Evolutionary conservation across 2,888 invertebrate genomes (phyloP).

Genomic region (Oxycera nigricornis): DNA sequence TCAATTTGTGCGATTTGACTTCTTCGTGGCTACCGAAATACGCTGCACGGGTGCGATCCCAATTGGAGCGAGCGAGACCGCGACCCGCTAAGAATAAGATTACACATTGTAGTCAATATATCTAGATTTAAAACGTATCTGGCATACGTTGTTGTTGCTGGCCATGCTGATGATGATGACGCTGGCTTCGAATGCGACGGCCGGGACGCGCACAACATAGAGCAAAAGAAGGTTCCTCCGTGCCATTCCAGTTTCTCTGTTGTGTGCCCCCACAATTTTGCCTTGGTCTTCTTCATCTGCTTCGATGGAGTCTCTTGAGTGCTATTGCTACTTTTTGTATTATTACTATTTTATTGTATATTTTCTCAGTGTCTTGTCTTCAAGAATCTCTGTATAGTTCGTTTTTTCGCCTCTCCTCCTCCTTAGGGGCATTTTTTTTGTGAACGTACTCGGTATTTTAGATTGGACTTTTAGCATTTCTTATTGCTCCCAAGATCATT

Average conservation of each 20-base stretch:
- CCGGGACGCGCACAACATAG: background rate
- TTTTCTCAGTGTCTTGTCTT: conserved; percentile 28
- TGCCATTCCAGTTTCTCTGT: conserved; percentile 23
- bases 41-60: conserved; percentile 34
- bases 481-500: conserved; percentile 31
- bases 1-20: conserved; percentile 47
- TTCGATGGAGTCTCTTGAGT: background rate
- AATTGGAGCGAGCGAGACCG: conserved; percentile 33
- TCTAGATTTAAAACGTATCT: conserved; percentile 35
- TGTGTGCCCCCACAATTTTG: conserved; percentile 32
- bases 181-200: background rate
- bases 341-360: conserved; percentile 34
- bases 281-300: background rate
- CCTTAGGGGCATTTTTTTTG: no score
- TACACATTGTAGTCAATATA: conserved; percentile 36
- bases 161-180: conserved; percentile 21
- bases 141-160: conserved; percentile 9
- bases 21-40: conserved; percentile 46
- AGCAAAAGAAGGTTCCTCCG: background rate
- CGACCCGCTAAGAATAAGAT: conserved; percentile 26
- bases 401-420: background rate
- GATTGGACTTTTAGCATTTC: conserved; percentile 28
- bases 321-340: conserved; percentile 27
- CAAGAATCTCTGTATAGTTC: conserved; percentile 11
- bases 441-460: conserved; percentile 12